Evolutionary conservation across 2,888 invertebrate genomes (phyloP), one percentile per base, ranked within the genome.

Genomic region (Embidobia sp.): DNA sequence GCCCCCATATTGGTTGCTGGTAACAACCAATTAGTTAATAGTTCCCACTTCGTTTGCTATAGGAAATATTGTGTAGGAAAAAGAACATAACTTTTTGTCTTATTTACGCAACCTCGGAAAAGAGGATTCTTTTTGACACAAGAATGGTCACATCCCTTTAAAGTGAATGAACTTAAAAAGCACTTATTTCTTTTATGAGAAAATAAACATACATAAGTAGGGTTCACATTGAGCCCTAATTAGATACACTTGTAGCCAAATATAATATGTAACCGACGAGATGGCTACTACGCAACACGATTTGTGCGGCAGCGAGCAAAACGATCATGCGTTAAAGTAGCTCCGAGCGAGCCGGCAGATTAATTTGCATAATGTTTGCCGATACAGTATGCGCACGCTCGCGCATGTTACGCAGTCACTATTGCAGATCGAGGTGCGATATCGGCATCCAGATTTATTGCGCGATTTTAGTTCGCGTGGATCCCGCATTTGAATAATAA

Each of bases 301-400:
- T n/a, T n/a, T n/a, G n/a, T n/a, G n/a, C 46, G 46, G 13, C 29
- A 11, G 19, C 27, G 37, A 29, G 29, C 27, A 40, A 35, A 51
- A 57, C 51, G 53, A 69, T 59, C 69, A 6, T 48, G 64, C 57
- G 55, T 55, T 53, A 19, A 70, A 66, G 73, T 63, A 59, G 61
- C 66, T 77, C 35, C 40, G 49, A 57, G 69, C 42, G 55, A 77
- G 55, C 7, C 42, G 49, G 49, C 42, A 40, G 42, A 51, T 69
- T 74, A 64, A 77, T 77, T 77, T 77, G 64, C 77, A 77, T 77
- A 77, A 77, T 46, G 69, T 53, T 51, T 16, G 49, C 67, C 53
- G 70, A 59, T 53, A 51, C 64, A 46, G 44, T 40, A 31, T 7
- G 61, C 63, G 46, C 31, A 27, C 40, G 48, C 44, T 49, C 19